Conservation (phyloP, 92 coral and sea anemone genomes). For the Plumapathes pennacea region DNA sequence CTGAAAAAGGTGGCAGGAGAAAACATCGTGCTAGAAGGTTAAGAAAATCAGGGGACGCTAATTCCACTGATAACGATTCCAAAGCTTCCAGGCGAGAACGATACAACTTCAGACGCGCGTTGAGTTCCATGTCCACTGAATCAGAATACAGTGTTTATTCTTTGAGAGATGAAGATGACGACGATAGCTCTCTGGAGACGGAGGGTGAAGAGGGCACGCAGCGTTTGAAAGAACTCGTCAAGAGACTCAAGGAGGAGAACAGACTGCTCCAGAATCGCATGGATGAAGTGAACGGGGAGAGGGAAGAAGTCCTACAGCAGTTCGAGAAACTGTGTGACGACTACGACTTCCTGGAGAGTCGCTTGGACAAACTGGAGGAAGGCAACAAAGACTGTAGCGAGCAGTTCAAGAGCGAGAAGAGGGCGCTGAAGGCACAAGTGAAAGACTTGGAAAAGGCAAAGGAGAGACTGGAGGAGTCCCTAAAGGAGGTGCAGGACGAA, state of each 20-base stretch:
- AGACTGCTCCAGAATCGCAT: slow-evolving; percentile 46
- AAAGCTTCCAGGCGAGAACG: slow-evolving; percentile 25
- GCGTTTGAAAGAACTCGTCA: slow-evolving; percentile 23
- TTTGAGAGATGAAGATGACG: slow-evolving; percentile 38
- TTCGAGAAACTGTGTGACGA: slow-evolving; percentile 46
- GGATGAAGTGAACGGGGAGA: slow-evolving; percentile 51
- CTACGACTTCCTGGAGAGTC: slow-evolving; percentile 36
- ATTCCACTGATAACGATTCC: slow-evolving; percentile 12
- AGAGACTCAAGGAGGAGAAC: slow-evolving; percentile 58
- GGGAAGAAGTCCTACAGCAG: slow-evolving; percentile 36
- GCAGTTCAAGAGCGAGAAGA: slow-evolving; percentile 47
- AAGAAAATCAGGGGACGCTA: too few relatives aligned
- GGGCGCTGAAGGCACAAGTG: slow-evolving; percentile 50
- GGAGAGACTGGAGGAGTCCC: slow-evolving; percentile 42
- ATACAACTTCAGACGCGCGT: slow-evolving; percentile 24
- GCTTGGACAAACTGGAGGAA: slow-evolving; percentile 55
- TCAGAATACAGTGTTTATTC: slow-evolving; percentile 66
- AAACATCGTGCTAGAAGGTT: too few relatives aligned
- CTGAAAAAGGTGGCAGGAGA: not conserved
- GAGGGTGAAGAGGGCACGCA: slow-evolving; percentile 15
- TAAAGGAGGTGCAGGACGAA: slow-evolving; percentile 70
- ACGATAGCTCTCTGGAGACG: slow-evolving; percentile 30
- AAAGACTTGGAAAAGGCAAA: slow-evolving; percentile 55
- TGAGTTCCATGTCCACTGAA: slow-evolving; percentile 42
- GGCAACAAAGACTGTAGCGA: slow-evolving; percentile 32